Percentiles rank a stretch among this genome's conserved stretches.
These are phyloP conservation scores for Bufo bufo DNA, from an alignment of 2,113 vertebrate species.

Conservation along the genomic window DNA sequence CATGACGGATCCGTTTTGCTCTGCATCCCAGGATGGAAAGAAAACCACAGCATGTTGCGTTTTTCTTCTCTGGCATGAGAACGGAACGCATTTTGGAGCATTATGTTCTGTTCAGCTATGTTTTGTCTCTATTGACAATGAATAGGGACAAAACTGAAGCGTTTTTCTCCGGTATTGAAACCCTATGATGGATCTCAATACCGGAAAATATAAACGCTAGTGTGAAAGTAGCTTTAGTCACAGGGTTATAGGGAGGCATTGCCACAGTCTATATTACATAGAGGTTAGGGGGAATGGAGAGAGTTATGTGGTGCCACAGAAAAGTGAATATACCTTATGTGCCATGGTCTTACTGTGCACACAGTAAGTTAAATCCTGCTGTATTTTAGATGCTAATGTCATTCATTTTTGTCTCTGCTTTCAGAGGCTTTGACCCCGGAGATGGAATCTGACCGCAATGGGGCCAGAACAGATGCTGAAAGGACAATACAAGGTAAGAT, in stretches of 20 bases:
- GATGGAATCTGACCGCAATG: conserved; percentile 99
- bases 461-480: conserved; percentile 99
- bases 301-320: neutral
- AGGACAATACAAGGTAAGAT: conserved; percentile 99
- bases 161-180: no score
- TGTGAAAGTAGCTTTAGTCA: neutral
- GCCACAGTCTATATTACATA: neutral
- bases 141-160: no score
- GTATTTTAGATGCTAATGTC: conserved; percentile 8
- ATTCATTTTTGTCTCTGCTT: conserved; percentile 83
- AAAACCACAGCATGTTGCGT: no score
- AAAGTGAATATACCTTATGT: conserved; percentile 12
- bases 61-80: no score
- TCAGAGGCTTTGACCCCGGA: conserved; percentile 99
- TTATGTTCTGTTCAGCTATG: no score
- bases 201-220: no score
- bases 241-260: neutral
- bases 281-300: neutral
- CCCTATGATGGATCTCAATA: no score
- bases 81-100: no score
- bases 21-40: no score
- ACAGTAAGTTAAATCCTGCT: neutral
- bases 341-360: neutral
- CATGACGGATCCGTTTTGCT: no score
- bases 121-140: no score